Evolutionary conservation across 2,113 vertebrate genomes (phyloP).

Genomic region (Saccopteryx bilineata): DNA sequence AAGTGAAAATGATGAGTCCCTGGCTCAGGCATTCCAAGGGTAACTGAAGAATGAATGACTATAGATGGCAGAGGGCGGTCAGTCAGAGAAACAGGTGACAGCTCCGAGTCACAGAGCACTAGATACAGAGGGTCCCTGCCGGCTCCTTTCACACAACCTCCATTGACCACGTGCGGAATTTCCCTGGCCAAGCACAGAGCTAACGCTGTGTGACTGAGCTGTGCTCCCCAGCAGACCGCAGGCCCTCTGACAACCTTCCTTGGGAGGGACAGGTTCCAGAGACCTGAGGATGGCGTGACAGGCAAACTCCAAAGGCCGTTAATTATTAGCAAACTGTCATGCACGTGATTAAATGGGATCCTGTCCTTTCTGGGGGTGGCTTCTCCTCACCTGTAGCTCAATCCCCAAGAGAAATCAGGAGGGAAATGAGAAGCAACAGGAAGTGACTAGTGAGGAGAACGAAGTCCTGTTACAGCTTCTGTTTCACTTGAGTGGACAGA

Average conservation of each 20-base stretch:
- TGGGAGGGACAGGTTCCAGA: background rate
- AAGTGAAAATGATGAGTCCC: background rate
- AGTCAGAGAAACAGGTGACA: too few species aligned
- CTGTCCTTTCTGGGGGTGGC: background rate
- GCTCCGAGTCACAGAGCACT: background rate
- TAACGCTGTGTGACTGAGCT: rapidly evolving
- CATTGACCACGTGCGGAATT: background rate
- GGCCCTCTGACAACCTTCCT: background rate
- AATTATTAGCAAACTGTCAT: background rate
- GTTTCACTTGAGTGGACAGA: background rate
- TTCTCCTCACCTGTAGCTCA: background rate
- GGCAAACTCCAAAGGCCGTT: background rate
- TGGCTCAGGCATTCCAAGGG: background rate
- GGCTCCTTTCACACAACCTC: background rate
- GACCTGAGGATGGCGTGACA: background rate
- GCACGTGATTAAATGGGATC: background rate
- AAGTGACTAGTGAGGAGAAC: background rate
- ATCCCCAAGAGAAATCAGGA: background rate
- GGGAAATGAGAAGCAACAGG: background rate
- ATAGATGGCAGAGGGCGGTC: background rate
- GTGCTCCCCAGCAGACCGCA: too few species aligned
- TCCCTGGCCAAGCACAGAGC: background rate
- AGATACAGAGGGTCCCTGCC: rapidly evolving
- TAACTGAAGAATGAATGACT: background rate
- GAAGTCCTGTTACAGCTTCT: background rate